Percentiles rank a stretch among this genome's conserved stretches.
phyloP scores from a whole-genome alignment of 1,140 invertebrate genomes.

The Drosophila ficusphila region DNA sequence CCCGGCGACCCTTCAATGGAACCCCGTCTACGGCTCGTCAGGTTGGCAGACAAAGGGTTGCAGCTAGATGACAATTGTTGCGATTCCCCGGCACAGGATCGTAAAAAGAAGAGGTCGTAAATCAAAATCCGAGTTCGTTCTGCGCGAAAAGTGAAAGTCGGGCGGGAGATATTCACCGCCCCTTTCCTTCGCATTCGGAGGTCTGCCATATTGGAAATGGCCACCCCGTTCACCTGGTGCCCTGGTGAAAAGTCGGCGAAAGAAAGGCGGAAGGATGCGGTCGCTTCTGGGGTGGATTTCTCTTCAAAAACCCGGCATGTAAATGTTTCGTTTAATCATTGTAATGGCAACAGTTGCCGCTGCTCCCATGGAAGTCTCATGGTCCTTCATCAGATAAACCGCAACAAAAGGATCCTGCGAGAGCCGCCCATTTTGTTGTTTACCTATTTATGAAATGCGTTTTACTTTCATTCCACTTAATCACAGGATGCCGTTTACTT shows the following conservation, averaged over 20 bases:
- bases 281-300: constrained; percentile 49
- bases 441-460: constrained; percentile 52
- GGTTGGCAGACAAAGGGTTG: constrained; percentile 76
- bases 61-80: constrained; percentile 70
- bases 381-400: constrained; percentile 47
- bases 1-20: constrained; percentile 60
- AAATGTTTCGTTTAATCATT: constrained; percentile 71
- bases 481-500: constrained; percentile 52
- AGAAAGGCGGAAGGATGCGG: constrained; percentile 22
- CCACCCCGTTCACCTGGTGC: constrained; percentile 57
- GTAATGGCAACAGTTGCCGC: constrained; percentile 67
- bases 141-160: constrained; percentile 57
- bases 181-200: constrained; percentile 6
- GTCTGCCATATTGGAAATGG: constrained; percentile 52
- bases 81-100: constrained; percentile 57
- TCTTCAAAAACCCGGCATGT: constrained; percentile 40
- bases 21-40: constrained; percentile 54
- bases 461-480: constrained; percentile 61
- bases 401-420: constrained; percentile 40
- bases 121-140: constrained; percentile 66
- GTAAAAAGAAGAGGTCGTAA: constrained; percentile 64
- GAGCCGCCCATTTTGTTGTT: constrained; percentile 28
- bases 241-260: background rate
- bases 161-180: background rate
- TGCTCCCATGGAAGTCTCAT: constrained; percentile 68